Evolutionary conservation across 2,888 invertebrate species (phyloP).

Genomic region (Chaetogeoica ovagalla): DNA sequence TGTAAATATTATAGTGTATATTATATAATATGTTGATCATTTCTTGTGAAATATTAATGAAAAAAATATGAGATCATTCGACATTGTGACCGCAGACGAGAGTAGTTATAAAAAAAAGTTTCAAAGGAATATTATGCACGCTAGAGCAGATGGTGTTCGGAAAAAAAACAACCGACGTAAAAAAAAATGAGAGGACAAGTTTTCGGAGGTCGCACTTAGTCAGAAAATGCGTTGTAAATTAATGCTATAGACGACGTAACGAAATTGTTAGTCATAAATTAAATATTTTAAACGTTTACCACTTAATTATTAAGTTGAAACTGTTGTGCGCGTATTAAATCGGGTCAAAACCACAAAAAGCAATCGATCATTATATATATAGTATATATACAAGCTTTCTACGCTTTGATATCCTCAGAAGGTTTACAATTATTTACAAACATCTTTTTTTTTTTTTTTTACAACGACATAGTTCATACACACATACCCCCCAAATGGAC

Average conservation of each 20-base stretch:
- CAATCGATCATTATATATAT: background rate
- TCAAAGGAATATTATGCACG: no score
- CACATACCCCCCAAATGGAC: background rate
- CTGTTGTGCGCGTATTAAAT: background rate
- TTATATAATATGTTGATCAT: no score
- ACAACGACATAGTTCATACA: no score
- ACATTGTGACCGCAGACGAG: no score
- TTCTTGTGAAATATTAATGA: no score
- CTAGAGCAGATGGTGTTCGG: no score
- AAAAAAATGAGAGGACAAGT: background rate
- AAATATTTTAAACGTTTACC: background rate
- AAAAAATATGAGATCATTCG: no score
- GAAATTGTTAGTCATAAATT: background rate
- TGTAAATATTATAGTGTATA: no score
- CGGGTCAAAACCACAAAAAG: background rate
- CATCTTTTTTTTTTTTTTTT: background rate
- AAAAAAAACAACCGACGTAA: no score
- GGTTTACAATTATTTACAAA: background rate
- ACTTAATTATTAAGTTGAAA: background rate
- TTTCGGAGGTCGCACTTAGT: background rate
- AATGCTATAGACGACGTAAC: background rate
- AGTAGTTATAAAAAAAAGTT: no score
- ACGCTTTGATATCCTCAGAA: background rate
- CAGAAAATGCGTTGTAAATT: background rate
- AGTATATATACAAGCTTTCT: background rate